A percentile compares a stretch with the other conserved stretches of the same genome.
Conservation (phyloP, 1,140 invertebrate genomes). For the Pseudoatta argentina region DNA sequence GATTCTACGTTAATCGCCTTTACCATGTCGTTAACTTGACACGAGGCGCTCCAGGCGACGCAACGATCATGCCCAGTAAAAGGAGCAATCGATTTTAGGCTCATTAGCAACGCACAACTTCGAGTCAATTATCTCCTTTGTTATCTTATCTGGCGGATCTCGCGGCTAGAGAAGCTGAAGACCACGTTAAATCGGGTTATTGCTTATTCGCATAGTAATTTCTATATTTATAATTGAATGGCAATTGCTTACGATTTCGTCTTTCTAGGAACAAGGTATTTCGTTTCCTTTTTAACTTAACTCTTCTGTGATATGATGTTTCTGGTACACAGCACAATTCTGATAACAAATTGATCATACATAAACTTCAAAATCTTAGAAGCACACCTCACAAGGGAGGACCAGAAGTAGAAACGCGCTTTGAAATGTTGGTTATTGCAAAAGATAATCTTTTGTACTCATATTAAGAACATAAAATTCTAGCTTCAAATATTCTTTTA, state of each 20-base stretch:
- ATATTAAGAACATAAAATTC: too few relatives aligned
- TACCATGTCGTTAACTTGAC: slow-evolving; percentile 51
- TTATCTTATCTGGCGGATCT: slow-evolving; percentile 66
- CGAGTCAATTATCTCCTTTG: slow-evolving; percentile 64
- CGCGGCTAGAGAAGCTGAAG: slow-evolving; percentile 25
- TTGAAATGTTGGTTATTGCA: too few relatives aligned
- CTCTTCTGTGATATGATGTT: background rate
- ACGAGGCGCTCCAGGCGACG: slow-evolving; percentile 37
- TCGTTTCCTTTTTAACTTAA: background rate
- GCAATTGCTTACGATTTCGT: background rate
- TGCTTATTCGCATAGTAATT: slow-evolving; percentile 21
- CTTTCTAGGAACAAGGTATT: background rate
- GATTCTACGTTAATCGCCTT: slow-evolving; percentile 64
- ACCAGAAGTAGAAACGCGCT: too few relatives aligned
- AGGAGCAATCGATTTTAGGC: slow-evolving; percentile 57
- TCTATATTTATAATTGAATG: background rate
- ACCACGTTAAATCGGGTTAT: slow-evolving; percentile 56
- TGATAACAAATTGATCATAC: background rate
- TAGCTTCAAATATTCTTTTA: too few relatives aligned
- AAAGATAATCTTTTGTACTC: too few relatives aligned
- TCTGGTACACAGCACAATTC: background rate
- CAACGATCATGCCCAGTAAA: slow-evolving; percentile 37
- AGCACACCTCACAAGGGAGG: background rate
- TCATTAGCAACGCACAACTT: slow-evolving; percentile 69
- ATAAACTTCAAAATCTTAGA: background rate